Evolutionary conservation across 2,113 vertebrate genomes (phyloP).

Genomic region (Ailurus styani): DNA sequence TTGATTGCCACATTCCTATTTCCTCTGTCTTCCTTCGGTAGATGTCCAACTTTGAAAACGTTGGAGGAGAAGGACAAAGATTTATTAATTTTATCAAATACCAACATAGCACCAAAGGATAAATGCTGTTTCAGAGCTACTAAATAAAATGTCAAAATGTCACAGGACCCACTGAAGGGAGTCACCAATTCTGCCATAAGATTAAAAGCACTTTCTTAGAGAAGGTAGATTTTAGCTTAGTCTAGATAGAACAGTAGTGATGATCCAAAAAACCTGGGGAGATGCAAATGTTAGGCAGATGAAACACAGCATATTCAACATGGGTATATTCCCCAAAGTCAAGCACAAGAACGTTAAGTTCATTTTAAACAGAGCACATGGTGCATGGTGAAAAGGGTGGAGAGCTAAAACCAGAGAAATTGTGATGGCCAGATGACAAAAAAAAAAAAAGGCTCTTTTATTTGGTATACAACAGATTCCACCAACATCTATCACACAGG

Average conservation of each 20-base stretch:
- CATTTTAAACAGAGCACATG: background rate
- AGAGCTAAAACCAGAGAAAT: background rate
- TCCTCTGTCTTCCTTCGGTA: background rate
- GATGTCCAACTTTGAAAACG: background rate
- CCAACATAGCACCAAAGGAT: background rate
- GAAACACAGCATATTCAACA: background rate
- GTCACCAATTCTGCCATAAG: background rate
- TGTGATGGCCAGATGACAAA: background rate
- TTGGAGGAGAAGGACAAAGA: background rate
- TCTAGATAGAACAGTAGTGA: background rate
- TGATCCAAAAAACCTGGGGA: background rate
- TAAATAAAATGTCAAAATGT: background rate
- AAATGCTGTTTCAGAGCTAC: background rate
- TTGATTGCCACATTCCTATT: background rate
- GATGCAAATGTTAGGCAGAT: background rate
- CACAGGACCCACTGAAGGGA: background rate
- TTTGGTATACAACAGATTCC: background rate
- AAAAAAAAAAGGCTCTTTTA: background rate
- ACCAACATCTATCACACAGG: background rate
- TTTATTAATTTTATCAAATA: slow-evolving; percentile 1
- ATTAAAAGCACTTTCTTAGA: background rate
- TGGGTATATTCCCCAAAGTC: background rate
- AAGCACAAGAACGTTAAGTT: background rate
- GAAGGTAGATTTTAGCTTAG: background rate
- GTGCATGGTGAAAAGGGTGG: background rate